Evolutionary conservation across 2,113 vertebrate genomes (phyloP).

Genomic region (Dromas ardeola): DNA sequence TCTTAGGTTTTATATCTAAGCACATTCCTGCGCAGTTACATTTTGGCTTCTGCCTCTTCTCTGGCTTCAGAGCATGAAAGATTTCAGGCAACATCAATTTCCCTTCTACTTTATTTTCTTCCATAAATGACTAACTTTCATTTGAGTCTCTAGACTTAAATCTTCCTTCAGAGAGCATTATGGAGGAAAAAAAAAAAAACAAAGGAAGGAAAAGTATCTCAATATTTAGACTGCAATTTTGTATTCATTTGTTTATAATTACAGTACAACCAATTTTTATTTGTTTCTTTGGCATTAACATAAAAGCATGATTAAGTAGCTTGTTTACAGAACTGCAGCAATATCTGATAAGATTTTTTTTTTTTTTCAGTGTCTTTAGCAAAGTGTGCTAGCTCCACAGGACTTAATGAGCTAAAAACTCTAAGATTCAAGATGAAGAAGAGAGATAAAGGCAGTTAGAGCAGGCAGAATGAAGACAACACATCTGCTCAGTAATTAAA

Average conservation of each 20-base stretch:
- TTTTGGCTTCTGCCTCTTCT: neutral
- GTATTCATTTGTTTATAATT: neutral
- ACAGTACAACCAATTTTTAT: neutral
- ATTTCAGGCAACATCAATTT: neutral
- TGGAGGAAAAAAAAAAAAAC: neutral
- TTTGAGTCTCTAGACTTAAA: neutral
- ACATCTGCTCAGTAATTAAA: constrained; percentile 10
- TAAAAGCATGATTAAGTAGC: constrained; percentile 35
- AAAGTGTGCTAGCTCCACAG: neutral
- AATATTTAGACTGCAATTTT: neutral
- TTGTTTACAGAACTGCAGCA: constrained; percentile 33
- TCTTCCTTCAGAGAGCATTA: neutral
- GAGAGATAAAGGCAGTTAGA: neutral
- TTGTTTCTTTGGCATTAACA: constrained; percentile 41
- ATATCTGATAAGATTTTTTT: constrained; percentile 4
- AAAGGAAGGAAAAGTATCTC: neutral
- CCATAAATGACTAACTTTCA: neutral
- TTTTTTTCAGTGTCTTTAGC: neutral
- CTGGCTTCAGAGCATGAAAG: neutral
- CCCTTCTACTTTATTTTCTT: neutral
- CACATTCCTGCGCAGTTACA: neutral
- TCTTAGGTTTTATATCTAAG: neutral
- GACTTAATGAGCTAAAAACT: constrained; percentile 4
- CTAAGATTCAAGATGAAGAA: neutral
- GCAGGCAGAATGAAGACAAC: neutral